Evolutionary conservation across 2,888 invertebrate genomes (phyloP).

Genomic region (Xestia c-nigrum): DNA sequence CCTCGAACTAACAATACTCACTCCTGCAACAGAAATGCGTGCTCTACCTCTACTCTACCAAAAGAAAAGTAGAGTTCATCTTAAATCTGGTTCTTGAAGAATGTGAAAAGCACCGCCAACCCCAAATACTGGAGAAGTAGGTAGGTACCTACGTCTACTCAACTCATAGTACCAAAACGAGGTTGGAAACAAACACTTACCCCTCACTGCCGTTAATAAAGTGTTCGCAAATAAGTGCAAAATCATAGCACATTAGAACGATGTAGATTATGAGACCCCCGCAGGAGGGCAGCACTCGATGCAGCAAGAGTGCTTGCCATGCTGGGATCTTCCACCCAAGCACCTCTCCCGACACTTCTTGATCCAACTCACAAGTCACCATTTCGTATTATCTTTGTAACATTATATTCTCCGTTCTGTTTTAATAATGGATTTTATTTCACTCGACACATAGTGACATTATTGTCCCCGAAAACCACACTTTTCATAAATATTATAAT

Average conservation of each 20-base stretch:
- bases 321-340: conserved; percentile 84
- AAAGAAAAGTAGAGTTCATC: background rate
- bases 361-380: conserved; percentile 86
- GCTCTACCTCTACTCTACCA: background rate
- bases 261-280: conserved; percentile 92
- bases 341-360: conserved; percentile 83
- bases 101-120: background rate
- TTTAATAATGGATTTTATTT: conserved; percentile 17
- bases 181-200: conserved; percentile 77
- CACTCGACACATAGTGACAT: conserved; percentile 26
- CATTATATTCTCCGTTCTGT: conserved; percentile 17
- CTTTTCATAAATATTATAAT: conserved; percentile 2
- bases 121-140: background rate
- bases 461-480: conserved; percentile 4
- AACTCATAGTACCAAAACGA: background rate
- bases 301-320: conserved; percentile 85
- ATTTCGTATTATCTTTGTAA: conserved; percentile 70
- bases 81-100: background rate
- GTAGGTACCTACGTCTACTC: background rate
- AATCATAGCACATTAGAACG: conserved; percentile 92
- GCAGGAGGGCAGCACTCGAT: conserved; percentile 85
- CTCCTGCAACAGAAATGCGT: background rate
- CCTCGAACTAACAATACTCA: background rate
- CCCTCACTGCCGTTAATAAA: conserved; percentile 90
- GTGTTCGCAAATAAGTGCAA: conserved; percentile 92